Conservation (phyloP, 2,888 invertebrate species). For the Odontocolon sp. region DNA sequence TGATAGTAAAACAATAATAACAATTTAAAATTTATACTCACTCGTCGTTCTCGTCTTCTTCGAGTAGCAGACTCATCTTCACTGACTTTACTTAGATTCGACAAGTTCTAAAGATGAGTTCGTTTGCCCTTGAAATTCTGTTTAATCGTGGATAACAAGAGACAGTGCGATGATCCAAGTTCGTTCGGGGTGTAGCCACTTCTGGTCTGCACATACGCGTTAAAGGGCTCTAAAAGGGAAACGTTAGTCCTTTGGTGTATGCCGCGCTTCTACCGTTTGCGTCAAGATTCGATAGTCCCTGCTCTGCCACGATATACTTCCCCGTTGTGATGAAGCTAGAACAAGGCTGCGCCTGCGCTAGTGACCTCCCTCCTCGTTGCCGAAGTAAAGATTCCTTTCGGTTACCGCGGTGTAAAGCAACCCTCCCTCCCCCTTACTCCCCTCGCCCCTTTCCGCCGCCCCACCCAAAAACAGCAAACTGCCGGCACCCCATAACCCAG, state of each 20-base stretch:
- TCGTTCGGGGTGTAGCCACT: conserved; percentile 49
- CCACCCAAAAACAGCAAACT: too few species aligned
- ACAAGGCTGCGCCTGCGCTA: conserved; percentile 44
- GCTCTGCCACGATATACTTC: conserved; percentile 15
- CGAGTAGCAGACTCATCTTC: conserved; percentile 70
- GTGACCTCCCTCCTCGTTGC: conserved; percentile 36
- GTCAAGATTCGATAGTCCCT: conserved; percentile 52
- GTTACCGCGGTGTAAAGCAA: conserved; percentile 43
- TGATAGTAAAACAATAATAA: background rate
- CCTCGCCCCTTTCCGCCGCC: background rate
- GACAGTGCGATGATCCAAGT: background rate
- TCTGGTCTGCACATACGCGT: conserved; percentile 22
- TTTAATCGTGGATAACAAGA: too few species aligned
- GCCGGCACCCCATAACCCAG: conserved; percentile 15
- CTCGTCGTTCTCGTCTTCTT: conserved; percentile 77
- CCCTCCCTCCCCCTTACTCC: background rate
- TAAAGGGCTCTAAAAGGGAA: conserved; percentile 16
- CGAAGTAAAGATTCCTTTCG: conserved; percentile 64
- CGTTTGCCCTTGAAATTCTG: too few species aligned
- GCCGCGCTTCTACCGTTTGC: conserved; percentile 54
- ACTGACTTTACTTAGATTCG: background rate
- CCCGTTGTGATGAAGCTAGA: conserved; percentile 30
- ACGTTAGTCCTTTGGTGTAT: conserved; percentile 48
- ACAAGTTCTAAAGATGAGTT: too few species aligned
- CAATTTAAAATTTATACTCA: conserved; percentile 64